phyloP scores from a whole-genome alignment of 2,113 vertebrate species.

The Butastur rufipennis region DNA sequence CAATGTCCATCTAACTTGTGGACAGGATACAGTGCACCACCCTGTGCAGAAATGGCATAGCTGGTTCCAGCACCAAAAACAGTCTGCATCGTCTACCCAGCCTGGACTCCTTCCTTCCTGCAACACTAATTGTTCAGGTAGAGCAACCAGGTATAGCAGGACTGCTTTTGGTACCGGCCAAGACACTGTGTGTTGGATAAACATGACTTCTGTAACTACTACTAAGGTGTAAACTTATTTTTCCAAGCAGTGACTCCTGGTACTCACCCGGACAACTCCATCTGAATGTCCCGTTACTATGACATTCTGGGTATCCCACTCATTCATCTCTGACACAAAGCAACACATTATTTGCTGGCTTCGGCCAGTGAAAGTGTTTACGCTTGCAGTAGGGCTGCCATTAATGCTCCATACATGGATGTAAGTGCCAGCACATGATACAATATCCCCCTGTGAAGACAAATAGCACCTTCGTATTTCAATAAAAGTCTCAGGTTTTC shows the following conservation, averaged over 20 bases:
- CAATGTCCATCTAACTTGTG: background rate
- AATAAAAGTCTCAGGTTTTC: background rate
- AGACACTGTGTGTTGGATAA: background rate
- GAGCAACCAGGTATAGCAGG: background rate
- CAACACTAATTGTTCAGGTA: background rate
- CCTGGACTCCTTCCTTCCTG: background rate
- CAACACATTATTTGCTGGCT: conserved; percentile 97
- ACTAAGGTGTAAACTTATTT: background rate
- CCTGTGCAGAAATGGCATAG: background rate
- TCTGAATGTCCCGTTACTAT: conserved; percentile 96
- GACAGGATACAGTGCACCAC: background rate
- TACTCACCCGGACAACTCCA: conserved; percentile 90
- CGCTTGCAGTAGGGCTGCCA: conserved; percentile 91
- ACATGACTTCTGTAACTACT: background rate
- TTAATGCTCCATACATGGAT: conserved; percentile 99
- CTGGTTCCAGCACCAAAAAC: background rate
- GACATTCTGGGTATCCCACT: conserved; percentile 99
- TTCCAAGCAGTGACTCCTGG: background rate
- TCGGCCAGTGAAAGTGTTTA: conserved; percentile 94
- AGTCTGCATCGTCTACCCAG: background rate
- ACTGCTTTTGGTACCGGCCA: background rate
- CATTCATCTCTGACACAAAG: conserved; percentile 97
- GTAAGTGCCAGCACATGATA: conserved; percentile 92
- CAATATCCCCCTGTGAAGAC: conserved; percentile 88
- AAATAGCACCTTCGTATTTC: background rate